phyloP scores from a whole-genome alignment of 2,113 vertebrate genomes.

The Phalacrocorax brasilianus region DNA sequence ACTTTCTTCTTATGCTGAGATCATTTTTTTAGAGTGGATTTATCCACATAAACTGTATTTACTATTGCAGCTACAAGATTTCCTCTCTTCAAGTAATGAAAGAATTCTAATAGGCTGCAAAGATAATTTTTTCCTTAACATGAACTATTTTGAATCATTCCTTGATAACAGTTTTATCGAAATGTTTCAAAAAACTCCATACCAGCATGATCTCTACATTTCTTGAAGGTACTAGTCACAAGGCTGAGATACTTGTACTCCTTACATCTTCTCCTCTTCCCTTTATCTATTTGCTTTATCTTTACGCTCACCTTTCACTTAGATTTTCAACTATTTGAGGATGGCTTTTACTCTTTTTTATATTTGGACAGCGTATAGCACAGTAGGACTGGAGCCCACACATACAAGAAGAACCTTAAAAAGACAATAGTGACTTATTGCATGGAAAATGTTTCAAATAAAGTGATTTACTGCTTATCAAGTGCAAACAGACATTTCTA shows the following conservation, averaged over 20 bases:
- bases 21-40: neutral
- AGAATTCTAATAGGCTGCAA: constrained; percentile 18
- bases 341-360: constrained; percentile 28
- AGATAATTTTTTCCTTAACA: constrained; percentile 21
- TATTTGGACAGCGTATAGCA: neutral
- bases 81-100: neutral
- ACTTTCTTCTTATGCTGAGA: neutral
- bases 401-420: neutral
- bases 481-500: constrained; percentile 46
- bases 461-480: constrained; percentile 55
- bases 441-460: constrained; percentile 41
- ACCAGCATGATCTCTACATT: neutral
- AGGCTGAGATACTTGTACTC: constrained; percentile 14
- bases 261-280: neutral
- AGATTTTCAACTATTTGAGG: constrained; percentile 36
- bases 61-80: neutral
- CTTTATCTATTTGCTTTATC: constrained; percentile 42
- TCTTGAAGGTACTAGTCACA: neutral
- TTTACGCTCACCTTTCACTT: constrained; percentile 39
- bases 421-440: constrained; percentile 30
- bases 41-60: constrained; percentile 28
- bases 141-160: constrained; percentile 20
- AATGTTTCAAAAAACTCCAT: constrained; percentile 2
- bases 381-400: neutral
- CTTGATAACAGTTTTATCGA: neutral